These are phyloP conservation scores for Scaptomyza pallida DNA, from an alignment of 1,140 invertebrate genomes.

Conservation along the genomic window DNA sequence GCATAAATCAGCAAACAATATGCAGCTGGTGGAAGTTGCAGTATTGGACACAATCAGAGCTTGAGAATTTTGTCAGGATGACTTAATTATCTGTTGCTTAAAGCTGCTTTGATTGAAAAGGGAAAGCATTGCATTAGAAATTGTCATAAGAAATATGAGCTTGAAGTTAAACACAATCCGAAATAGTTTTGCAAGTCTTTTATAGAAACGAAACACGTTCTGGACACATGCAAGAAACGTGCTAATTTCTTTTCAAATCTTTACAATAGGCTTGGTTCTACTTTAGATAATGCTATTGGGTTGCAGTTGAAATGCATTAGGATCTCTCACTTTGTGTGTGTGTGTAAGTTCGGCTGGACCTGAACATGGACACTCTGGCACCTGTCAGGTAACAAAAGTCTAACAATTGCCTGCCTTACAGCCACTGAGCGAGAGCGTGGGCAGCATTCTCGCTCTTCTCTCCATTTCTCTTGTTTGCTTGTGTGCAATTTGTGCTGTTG, in stretches of 20 bases:
- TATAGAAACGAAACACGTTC: too few relatives aligned
- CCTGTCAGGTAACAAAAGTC: constrained; percentile 41
- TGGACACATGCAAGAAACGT: constrained; percentile 15
- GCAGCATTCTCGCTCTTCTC: background rate
- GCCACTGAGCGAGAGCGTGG: background rate
- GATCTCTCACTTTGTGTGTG: background rate
- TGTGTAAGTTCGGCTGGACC: background rate
- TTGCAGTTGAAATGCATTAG: background rate
- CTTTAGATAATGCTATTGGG: background rate
- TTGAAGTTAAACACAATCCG: too few relatives aligned
- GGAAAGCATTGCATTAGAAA: too few relatives aligned
- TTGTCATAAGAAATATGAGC: too few relatives aligned
- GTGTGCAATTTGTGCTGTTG: constrained; percentile 56
- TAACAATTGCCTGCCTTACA: background rate
- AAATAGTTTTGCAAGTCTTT: too few relatives aligned
- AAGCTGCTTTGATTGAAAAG: too few relatives aligned
- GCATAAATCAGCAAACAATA: too few relatives aligned
- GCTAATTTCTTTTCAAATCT: constrained; percentile 20
- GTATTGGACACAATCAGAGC: too few relatives aligned
- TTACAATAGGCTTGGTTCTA: too few relatives aligned
- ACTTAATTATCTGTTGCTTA: too few relatives aligned
- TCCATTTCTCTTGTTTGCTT: background rate
- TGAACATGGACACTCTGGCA: background rate
- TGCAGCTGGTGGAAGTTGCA: too few relatives aligned
- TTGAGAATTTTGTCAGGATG: too few relatives aligned